A percentile compares a stretch with the other conserved stretches of the same genome.
phyloP scores from a whole-genome alignment of 2,888 invertebrate species.

The Tachina lurida region DNA sequence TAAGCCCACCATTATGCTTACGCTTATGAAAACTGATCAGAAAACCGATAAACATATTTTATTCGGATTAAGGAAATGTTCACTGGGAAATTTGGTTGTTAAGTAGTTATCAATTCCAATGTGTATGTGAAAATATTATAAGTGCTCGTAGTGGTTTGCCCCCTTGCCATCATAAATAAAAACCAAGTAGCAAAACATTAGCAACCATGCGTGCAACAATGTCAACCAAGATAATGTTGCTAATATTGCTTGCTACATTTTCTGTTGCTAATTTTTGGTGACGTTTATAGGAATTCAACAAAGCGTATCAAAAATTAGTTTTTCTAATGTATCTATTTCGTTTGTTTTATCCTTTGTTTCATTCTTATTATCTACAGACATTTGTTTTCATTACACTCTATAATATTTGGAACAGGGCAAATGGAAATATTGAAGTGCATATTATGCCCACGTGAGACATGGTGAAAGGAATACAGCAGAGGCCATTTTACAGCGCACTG shows the following conservation, averaged over 20 bases:
- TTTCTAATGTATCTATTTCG: not conserved
- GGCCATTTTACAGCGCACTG: too few relatives aligned
- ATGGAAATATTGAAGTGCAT: not conserved
- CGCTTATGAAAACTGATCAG: too few relatives aligned
- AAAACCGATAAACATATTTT: too few relatives aligned
- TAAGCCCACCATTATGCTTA: too few relatives aligned
- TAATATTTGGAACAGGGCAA: not conserved
- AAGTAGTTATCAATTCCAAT: not conserved
- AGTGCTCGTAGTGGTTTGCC: not conserved
- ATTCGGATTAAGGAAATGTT: too few relatives aligned
- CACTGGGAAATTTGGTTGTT: not conserved
- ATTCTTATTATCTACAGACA: not conserved
- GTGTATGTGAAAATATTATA: not conserved
- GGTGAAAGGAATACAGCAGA: too few relatives aligned
- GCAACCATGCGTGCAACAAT: conserved; percentile 18
- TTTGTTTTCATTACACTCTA: not conserved
- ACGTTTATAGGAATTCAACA: conserved; percentile 11
- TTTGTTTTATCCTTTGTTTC: not conserved
- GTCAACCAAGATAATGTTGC: conserved; percentile 18
- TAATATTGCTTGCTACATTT: not conserved
- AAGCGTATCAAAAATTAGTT: conserved; percentile 1
- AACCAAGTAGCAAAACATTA: conserved; percentile 2
- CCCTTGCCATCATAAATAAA: not conserved
- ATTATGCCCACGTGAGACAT: too few relatives aligned
- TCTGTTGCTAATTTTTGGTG: conserved; percentile 9